phyloP scores from a whole-genome alignment of 2,797 vertebrate genomes.

The Lacerta agilis region DNA sequence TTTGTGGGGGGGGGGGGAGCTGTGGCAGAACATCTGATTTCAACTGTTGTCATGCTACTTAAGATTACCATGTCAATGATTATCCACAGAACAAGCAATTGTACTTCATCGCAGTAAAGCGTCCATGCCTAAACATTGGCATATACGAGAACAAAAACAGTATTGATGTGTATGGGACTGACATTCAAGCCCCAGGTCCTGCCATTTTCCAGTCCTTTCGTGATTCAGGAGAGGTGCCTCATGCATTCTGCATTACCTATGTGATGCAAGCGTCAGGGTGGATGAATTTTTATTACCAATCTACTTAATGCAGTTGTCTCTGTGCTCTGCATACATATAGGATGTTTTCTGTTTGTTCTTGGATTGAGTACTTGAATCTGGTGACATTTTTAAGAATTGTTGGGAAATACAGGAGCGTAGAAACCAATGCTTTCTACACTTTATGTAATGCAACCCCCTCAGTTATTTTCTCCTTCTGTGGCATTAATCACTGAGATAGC shows the following conservation, averaged over 20 bases:
- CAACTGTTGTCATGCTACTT: background rate
- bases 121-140: background rate
- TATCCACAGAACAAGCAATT: slow-evolving; percentile 19
- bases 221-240: slow-evolving; percentile 31
- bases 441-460: background rate
- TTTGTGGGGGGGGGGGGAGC: background rate
- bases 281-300: slow-evolving; percentile 42
- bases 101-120: background rate
- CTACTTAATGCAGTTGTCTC: slow-evolving; percentile 41
- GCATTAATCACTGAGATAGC: background rate
- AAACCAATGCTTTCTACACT: background rate
- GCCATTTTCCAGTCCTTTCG: slow-evolving; percentile 35
- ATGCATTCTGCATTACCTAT: slow-evolving; percentile 19
- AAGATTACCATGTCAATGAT: background rate
- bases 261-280: slow-evolving; percentile 45
- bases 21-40: background rate
- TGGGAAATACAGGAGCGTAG: slow-evolving; percentile 9
- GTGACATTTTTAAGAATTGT: background rate
- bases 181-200: slow-evolving; percentile 30
- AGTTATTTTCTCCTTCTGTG: background rate
- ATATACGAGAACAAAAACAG: slow-evolving; percentile 25
- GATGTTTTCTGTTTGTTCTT: background rate
- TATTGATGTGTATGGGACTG: slow-evolving; percentile 15
- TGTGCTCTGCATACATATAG: slow-evolving; percentile 16
- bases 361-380: background rate